Conservation (phyloP, 2,888 invertebrate genomes). For the Zelleria hepariella region DNA sequence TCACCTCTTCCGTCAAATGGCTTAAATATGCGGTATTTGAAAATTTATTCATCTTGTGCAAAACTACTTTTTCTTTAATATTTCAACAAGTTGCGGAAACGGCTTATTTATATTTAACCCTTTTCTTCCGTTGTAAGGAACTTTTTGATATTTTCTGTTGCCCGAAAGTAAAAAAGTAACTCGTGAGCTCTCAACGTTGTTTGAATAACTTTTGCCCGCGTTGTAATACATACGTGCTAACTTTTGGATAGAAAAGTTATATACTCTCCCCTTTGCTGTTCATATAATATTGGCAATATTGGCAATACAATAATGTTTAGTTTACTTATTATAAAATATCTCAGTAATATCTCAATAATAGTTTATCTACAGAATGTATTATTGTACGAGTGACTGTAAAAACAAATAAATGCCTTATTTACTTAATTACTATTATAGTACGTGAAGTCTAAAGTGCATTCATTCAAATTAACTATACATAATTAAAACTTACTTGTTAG, state of each 20-base stretch:
- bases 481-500: no score
- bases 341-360: no score
- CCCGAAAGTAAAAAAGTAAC: not conserved
- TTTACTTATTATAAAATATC: no score
- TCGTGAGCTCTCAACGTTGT: not conserved
- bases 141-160: conserved; percentile 2
- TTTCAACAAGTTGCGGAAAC: not conserved
- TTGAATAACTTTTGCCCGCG: conserved; percentile 11
- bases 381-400: no score
- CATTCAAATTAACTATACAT: no score
- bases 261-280: not conserved
- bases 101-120: conserved; percentile 1
- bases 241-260: conserved; percentile 4
- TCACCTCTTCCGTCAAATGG: no score
- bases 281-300: no score
- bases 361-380: no score
- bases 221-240: conserved; percentile 8
- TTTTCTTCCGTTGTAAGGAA: not conserved
- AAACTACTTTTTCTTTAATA: not conserved
- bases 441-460: no score
- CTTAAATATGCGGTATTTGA: not conserved
- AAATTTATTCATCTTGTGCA: not conserved
- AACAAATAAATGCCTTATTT: no score
- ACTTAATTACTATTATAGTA: no score
- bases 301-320: not conserved